Percentiles rank a stretch among this genome's conserved stretches.
Evolutionary conservation across 2,113 vertebrate species (phyloP).

Genomic region (Ibidorhyncha struthersii): DNA sequence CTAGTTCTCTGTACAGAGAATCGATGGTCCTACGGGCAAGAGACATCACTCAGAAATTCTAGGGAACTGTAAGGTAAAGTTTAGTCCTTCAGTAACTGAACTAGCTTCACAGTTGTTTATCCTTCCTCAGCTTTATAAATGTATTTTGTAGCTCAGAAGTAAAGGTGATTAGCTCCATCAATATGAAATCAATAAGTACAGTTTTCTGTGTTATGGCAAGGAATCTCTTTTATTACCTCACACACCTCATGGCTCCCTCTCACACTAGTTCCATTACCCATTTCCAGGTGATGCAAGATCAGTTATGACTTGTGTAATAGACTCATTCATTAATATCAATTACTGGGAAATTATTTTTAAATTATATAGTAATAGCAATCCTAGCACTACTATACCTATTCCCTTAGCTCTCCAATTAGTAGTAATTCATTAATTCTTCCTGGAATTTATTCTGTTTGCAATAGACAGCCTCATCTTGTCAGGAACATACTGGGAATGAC

Average conservation of each 20-base stretch:
- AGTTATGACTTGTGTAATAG: conserved; percentile 25
- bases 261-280: background rate
- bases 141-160: background rate
- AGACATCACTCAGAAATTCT: background rate
- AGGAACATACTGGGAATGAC: background rate
- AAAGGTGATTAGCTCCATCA: background rate
- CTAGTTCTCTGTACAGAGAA: conserved; percentile 83
- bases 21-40: conserved; percentile 77
- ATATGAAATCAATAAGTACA: background rate
- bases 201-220: background rate
- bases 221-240: background rate
- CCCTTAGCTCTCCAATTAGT: conserved; percentile 32
- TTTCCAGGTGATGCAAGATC: conserved; percentile 20
- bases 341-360: conserved; percentile 49
- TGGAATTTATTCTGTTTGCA: conserved; percentile 24
- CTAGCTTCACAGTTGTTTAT: background rate
- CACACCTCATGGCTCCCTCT: background rate
- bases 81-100: background rate
- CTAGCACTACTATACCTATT: background rate
- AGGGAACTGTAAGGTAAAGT: background rate
- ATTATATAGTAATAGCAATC: conserved; percentile 13
- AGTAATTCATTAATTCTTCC: conserved; percentile 42
- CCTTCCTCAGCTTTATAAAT: background rate
- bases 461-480: background rate
- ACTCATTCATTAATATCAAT: conserved; percentile 42